These are phyloP conservation scores for Cataglyphis albicans DNA, from an alignment of 2,888 invertebrate genomes.

Conservation along the genomic window DNA sequence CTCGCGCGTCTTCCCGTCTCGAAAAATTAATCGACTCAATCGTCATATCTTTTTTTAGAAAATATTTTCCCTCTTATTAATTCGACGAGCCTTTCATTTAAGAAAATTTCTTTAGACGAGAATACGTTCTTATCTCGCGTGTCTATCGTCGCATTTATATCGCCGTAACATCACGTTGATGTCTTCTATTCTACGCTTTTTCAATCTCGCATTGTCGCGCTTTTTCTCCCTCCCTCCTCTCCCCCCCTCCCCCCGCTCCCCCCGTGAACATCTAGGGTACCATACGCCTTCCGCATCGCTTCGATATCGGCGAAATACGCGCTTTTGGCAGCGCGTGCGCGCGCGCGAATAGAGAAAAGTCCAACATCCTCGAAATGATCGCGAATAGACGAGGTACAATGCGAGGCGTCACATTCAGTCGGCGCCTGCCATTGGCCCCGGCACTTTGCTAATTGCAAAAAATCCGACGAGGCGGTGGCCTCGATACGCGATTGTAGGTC, in stretches of 20 bases:
- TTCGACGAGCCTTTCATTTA: background rate
- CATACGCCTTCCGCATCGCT: background rate
- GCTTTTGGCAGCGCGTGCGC: slow-evolving; percentile 8
- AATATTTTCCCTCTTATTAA: background rate
- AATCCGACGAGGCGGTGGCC: slow-evolving; percentile 56
- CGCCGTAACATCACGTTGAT: background rate
- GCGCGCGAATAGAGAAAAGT: slow-evolving; percentile 19
- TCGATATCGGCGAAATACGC: slow-evolving; percentile 31
- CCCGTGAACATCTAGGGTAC: background rate
- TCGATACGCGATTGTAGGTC: slow-evolving; percentile 47
- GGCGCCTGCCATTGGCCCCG: slow-evolving; percentile 56
- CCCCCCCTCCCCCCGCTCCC: background rate
- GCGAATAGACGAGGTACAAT: slow-evolving; percentile 69
- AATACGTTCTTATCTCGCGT: background rate
- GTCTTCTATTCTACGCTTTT: slow-evolving; percentile 38
- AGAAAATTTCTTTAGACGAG: background rate
- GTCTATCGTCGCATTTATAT: background rate
- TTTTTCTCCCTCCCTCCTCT: background rate
- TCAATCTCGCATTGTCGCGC: slow-evolving; percentile 53
- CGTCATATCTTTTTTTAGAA: background rate
- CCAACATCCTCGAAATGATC: slow-evolving; percentile 68
- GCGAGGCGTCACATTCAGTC: slow-evolving; percentile 69
- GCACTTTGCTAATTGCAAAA: slow-evolving; percentile 82
- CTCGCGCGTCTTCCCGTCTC: background rate
- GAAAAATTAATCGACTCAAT: slow-evolving; percentile 32